Percentiles rank a stretch among this genome's conserved stretches.
phyloP scores from a whole-genome alignment of 2,888 invertebrate genomes.

The Pseudococcus viburni region DNA sequence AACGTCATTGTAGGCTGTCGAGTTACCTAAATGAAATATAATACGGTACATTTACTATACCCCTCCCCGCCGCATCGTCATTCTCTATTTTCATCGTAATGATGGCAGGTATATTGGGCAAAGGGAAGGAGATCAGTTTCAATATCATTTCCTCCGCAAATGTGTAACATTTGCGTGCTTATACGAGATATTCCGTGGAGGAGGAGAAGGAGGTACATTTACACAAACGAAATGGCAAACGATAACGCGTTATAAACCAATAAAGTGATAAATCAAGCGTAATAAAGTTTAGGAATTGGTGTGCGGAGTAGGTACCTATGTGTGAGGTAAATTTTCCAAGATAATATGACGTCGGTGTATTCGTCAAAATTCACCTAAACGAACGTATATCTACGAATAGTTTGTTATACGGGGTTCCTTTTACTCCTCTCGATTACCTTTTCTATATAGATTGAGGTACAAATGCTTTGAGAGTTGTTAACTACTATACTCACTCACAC shows the following conservation, averaged over 20 bases:
- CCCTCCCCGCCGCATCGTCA: not conserved
- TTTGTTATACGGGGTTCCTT: not conserved
- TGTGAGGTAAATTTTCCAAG: not conserved
- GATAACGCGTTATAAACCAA: slow-evolving; percentile 42
- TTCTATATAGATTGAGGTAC: not conserved
- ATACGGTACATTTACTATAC: not conserved
- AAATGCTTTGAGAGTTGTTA: not conserved
- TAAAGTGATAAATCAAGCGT: slow-evolving; percentile 39
- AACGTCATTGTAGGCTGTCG: not conserved
- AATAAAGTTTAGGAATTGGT: not conserved
- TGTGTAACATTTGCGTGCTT: slow-evolving; percentile 5
- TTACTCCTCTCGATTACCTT: not conserved
- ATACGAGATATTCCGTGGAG: not conserved
- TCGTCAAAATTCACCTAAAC: not conserved
- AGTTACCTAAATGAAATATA: slow-evolving; percentile 10
- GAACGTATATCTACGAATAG: not conserved
- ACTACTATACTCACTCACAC: not conserved
- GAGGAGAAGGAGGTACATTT: not conserved
- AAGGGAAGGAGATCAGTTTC: not conserved
- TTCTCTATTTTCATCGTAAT: not conserved
- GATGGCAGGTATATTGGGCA: not conserved
- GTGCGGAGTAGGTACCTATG: not conserved
- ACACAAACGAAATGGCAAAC: slow-evolving; percentile 35
- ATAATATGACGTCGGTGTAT: not conserved
- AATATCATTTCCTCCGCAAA: slow-evolving; percentile 25